A percentile compares a stretch with the other conserved stretches of the same genome.
phyloP scores from a whole-genome alignment of 2,113 vertebrate species.

The Pavo muticus region DNA sequence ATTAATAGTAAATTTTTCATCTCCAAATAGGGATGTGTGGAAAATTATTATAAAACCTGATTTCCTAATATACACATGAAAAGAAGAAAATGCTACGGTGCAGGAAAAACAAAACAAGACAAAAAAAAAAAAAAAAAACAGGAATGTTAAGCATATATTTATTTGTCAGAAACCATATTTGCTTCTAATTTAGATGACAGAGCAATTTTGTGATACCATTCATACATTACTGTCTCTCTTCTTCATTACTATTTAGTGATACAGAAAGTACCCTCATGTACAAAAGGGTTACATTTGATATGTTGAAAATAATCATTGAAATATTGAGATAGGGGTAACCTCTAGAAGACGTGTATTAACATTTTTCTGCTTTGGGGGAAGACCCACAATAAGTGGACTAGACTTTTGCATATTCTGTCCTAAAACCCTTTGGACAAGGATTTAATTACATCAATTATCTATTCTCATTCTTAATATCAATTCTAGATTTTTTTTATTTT shows the following conservation, averaged over 20 bases:
- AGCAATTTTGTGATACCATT: neutral
- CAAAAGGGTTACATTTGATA: constrained; percentile 1
- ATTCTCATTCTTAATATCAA: neutral
- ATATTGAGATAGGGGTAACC: neutral
- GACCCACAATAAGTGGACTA: neutral
- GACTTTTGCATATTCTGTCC: neutral
- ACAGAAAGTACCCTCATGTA: neutral
- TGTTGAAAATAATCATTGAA: neutral
- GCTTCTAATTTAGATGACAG: neutral
- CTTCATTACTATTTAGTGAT: constrained; percentile 1
- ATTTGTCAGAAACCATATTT: neutral
- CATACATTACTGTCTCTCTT: neutral
- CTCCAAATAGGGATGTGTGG: neutral
- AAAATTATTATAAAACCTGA: neutral
- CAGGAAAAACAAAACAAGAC: neutral
- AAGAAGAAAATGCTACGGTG: neutral
- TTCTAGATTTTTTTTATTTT: neutral
- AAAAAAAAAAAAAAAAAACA: no score
- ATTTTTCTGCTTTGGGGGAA: neutral
- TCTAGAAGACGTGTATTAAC: neutral
- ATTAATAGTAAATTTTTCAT: neutral
- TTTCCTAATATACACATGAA: neutral
- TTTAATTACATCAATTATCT: neutral
- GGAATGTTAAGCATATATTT: neutral
- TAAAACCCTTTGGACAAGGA: neutral